Conservation (phyloP, 2,797 vertebrate genomes). For the Peromyscus aztecus region DNA sequence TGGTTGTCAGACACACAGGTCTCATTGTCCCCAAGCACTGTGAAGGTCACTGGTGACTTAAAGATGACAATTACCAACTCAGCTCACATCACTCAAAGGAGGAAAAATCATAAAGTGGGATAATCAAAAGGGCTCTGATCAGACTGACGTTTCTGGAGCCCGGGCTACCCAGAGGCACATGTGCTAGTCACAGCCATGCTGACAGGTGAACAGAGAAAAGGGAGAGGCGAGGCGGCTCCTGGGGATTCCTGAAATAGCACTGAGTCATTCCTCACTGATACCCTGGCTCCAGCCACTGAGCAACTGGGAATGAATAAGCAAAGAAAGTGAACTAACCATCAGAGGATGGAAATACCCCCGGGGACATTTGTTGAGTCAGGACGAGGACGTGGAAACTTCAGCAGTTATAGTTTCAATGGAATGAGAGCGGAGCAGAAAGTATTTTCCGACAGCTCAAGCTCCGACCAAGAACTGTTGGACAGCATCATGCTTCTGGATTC, state of each 20-base stretch:
- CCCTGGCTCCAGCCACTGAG: slow-evolving; percentile 63
- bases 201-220: slow-evolving; percentile 84
- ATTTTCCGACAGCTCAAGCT: slow-evolving; percentile 34
- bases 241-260: slow-evolving; percentile 85
- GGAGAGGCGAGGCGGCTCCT: slow-evolving; percentile 76
- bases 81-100: not conserved
- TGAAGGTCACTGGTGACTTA: not conserved
- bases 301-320: slow-evolving; percentile 76
- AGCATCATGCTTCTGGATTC: not conserved
- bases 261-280: slow-evolving; percentile 80
- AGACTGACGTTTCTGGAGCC: not conserved
- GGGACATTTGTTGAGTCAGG: slow-evolving; percentile 81
- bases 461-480: not conserved
- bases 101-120: not conserved
- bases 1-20: not conserved
- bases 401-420: slow-evolving; percentile 66
- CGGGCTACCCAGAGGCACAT: slow-evolving; percentile 35
- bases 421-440: slow-evolving; percentile 60
- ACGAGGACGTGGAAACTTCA: not conserved
- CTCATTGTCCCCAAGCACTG: not conserved
- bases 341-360: slow-evolving; percentile 68
- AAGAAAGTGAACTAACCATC: slow-evolving; percentile 67
- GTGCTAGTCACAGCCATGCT: slow-evolving; percentile 73
- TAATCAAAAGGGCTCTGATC: not conserved
- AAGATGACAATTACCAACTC: not conserved